Evolutionary conservation across 2,888 invertebrate species (phyloP), one percentile per base, ranked within the genome.

Genomic region (Formica aserva): DNA sequence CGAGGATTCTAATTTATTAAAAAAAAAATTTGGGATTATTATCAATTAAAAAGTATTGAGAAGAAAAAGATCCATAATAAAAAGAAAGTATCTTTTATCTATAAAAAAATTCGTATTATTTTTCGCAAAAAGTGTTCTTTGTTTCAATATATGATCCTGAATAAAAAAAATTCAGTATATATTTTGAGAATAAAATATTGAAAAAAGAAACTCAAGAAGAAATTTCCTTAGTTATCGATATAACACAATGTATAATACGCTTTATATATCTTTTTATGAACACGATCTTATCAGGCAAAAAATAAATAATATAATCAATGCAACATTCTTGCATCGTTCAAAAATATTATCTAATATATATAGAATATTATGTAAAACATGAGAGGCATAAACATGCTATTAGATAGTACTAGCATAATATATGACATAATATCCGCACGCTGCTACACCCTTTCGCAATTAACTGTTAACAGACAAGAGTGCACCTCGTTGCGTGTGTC

Each of bases 401-500:
- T 60, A 29, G 1, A 60, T 29, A 60, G 29, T 8, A 26, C 60
- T 5, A 13, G 38, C 60, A n/a, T 60, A 60, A 74, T 62, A 45
- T 26, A 32, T 75, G 41, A n/a, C 41, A 75, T 63, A 75, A 63
- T 63, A n/a, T 55, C 35, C 41, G 41, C 62, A n/a, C 41, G 26
- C 26, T 29, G 29, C 15, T 38, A 22, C 35, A 38, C 0, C 18
- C 63, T 63, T 32, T 15, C 45, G 63, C 29, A 75, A 75, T 75
- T 75, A 75, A 63, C 4, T 18, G 18, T 62, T 18, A 32, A n/a
- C 74, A n/a, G 26, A 62, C 41, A 74, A 22, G 29, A 63, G 63
- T n/a, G 74, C 15, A 63, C 45, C 32, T 26, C 35, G 63, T 75
- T 63, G 62, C 74, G 63, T 75, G 74, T n/a, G n/a, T 35, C 35